Percentiles rank a stretch among this genome's conserved stretches.
Conservation (phyloP, 2,113 vertebrate species). For the Calonectris borealis region DNA sequence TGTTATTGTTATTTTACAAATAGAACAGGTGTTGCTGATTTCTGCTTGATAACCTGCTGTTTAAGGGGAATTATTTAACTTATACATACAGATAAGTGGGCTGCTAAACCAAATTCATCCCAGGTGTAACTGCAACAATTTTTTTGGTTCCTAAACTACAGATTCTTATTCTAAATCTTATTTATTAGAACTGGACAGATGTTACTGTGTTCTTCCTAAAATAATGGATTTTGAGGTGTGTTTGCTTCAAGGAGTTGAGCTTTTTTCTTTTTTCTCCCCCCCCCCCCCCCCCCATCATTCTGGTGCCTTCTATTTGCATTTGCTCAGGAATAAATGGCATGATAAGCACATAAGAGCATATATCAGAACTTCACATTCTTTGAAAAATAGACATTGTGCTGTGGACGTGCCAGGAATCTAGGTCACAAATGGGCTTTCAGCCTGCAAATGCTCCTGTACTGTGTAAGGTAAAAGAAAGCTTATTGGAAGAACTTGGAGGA, state of each 20-base stretch:
- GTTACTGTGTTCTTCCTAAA: not conserved
- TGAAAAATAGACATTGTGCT: not conserved
- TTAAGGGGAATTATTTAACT: constrained; percentile 48
- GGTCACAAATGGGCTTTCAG: not conserved
- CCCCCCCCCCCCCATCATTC: not conserved
- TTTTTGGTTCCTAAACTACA: not conserved
- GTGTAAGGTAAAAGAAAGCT: not conserved
- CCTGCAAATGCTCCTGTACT: not conserved
- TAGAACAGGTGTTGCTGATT: constrained; percentile 57
- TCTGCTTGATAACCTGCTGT: constrained; percentile 42
- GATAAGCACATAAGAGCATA: not conserved
- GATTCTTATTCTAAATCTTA: not conserved
- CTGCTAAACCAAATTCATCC: constrained; percentile 42
- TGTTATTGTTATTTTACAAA: constrained; percentile 59
- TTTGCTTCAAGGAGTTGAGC: not conserved
- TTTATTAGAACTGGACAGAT: not conserved
- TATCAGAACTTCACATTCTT: not conserved
- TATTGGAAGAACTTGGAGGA: not conserved
- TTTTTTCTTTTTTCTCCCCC: not conserved
- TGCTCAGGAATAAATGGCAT: not conserved
- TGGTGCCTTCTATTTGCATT: not conserved
- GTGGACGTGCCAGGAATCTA: not conserved
- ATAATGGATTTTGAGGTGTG: not conserved
- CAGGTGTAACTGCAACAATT: not conserved
- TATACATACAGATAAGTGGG: constrained; percentile 3